Evolutionary conservation across 1,140 invertebrate species (phyloP).

Genomic region (Lepeophtheirus salmonis): DNA sequence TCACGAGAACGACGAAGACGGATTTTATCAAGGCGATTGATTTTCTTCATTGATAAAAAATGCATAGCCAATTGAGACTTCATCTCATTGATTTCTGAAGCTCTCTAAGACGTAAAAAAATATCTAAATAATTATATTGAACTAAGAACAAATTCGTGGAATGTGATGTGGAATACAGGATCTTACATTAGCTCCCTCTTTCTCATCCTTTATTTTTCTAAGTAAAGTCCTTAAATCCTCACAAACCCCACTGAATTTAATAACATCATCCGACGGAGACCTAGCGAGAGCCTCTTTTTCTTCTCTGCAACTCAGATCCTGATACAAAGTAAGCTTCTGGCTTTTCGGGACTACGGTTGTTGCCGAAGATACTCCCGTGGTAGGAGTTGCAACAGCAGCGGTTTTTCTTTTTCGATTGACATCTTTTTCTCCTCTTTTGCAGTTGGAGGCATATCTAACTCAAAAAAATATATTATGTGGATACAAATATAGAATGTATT

Average conservation of each 20-base stretch:
- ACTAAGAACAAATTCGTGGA: too few relatives aligned
- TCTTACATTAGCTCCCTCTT: not conserved
- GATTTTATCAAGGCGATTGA: conserved; percentile 19
- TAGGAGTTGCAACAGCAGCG: too few relatives aligned
- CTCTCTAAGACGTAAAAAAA: not conserved
- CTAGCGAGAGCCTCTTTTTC: not conserved
- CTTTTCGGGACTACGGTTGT: not conserved
- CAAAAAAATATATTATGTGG: too few relatives aligned
- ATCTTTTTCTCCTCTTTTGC: not conserved
- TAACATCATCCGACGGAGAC: not conserved
- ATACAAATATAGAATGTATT: too few relatives aligned
- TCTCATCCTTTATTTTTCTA: not conserved
- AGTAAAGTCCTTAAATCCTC: not conserved
- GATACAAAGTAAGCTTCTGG: not conserved
- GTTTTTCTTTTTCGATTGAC: not conserved
- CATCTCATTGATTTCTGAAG: not conserved
- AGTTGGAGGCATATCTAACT: not conserved
- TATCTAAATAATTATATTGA: not conserved
- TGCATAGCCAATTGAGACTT: not conserved
- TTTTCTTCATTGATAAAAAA: conserved; percentile 9
- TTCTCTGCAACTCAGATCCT: not conserved
- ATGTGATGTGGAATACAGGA: not conserved
- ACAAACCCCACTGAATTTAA: not conserved
- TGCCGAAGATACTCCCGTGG: not conserved
- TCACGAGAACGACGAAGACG: conserved; percentile 21